Conservation (phyloP, 35 echinoderm and acorn worm species). For the Apostichopus parvimensis region DNA sequence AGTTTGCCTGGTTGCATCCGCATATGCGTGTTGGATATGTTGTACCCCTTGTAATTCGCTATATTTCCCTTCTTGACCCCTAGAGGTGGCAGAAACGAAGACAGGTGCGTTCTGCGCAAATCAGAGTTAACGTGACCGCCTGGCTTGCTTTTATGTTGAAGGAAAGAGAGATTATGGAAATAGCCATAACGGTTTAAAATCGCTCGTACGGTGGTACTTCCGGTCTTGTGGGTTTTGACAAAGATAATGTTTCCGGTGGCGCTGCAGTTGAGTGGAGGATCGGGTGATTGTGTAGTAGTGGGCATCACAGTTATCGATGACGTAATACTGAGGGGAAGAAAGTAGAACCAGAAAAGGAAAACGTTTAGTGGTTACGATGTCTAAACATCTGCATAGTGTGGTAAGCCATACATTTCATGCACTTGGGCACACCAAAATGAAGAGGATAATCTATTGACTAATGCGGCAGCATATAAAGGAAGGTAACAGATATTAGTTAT, state of each 20-base stretch:
- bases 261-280: background rate
- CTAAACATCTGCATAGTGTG: no score
- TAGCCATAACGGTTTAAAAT: slow-evolving; percentile 62
- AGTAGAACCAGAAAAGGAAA: no score
- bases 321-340: background rate
- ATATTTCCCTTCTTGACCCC: slow-evolving; percentile 44
- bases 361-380: no score
- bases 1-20: background rate
- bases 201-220: slow-evolving; percentile 59
- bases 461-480: no score
- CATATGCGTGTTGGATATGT: slow-evolving; percentile 58
- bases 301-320: background rate
- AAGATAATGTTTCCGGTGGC: slow-evolving; percentile 54
- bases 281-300: background rate
- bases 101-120: background rate
- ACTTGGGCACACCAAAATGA: no score
- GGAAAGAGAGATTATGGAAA: slow-evolving; percentile 46
- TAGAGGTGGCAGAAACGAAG: slow-evolving; percentile 46
- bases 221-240: slow-evolving; percentile 79
- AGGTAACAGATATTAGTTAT: no score
- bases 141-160: background rate
- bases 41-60: slow-evolving; percentile 63
- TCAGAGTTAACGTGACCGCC: slow-evolving; percentile 30
- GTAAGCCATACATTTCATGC: no score
- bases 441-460: no score